Conservation (phyloP, 2,797 vertebrate genomes). For the Pangasius larnaudii region DNA sequence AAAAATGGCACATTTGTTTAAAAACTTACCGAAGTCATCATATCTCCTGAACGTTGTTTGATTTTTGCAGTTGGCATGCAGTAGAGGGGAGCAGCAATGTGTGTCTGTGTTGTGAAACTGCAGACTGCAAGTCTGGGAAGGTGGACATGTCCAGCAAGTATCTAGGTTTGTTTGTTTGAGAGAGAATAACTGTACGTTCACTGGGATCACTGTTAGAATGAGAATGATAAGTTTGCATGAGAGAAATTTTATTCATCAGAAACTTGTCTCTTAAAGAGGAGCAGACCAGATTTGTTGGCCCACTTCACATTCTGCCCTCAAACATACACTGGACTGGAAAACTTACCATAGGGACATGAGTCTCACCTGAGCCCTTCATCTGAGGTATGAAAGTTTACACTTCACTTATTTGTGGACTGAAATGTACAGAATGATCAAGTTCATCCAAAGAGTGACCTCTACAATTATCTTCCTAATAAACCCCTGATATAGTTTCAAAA, state of each 20-base stretch:
- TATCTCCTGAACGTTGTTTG: not conserved
- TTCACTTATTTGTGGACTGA: not conserved
- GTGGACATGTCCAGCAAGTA: not conserved
- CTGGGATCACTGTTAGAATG: not conserved
- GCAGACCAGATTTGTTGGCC: constrained; percentile 48
- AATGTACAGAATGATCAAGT: not conserved
- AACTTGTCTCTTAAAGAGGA: constrained; percentile 20
- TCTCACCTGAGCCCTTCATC: not conserved
- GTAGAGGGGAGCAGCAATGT: constrained; percentile 60
- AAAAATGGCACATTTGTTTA: not conserved
- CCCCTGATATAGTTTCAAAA: not conserved
- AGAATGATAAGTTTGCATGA: not conserved
- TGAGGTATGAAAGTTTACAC: constrained; percentile 13
- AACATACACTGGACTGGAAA: constrained; percentile 45
- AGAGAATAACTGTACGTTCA: not conserved
- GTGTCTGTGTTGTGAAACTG: constrained; percentile 62
- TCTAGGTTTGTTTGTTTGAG: not conserved
- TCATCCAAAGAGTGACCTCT: not conserved
- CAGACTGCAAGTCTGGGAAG: constrained; percentile 43
- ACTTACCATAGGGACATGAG: not conserved
- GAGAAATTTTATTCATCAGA: not conserved
- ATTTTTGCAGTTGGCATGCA: constrained; percentile 62
- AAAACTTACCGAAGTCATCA: not conserved
- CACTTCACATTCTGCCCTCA: constrained; percentile 45
- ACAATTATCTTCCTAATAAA: not conserved